Evolutionary conservation across 2,888 invertebrate genomes (phyloP).

Genomic region (Ophraella communa): DNA sequence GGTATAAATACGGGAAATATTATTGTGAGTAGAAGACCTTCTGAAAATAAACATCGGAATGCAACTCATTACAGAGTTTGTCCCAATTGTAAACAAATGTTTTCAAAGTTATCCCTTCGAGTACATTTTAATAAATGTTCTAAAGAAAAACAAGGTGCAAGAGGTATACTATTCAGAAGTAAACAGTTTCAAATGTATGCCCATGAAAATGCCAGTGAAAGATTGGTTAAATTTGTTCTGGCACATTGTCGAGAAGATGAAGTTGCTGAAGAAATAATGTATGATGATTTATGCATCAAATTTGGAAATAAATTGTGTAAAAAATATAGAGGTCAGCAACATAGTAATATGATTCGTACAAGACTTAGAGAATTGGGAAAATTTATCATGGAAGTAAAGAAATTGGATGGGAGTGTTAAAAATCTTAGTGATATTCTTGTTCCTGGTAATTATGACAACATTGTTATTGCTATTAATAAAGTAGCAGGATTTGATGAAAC

Average conservation of each 20-base stretch:
- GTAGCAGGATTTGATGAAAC: slow-evolving; percentile 19
- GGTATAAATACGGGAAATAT: not conserved
- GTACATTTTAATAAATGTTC: slow-evolving; percentile 1
- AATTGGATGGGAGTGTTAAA: not conserved
- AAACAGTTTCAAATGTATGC: slow-evolving; percentile 10
- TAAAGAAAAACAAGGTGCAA: not conserved
- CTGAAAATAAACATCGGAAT: not conserved
- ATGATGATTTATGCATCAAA: slow-evolving; percentile 11
- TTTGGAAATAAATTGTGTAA: slow-evolving; percentile 3
- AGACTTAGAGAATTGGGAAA: slow-evolving; percentile 5
- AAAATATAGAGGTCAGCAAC: slow-evolving; percentile 8
- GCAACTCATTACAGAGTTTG: slow-evolving; percentile 2
- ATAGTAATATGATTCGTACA: slow-evolving; percentile 6
- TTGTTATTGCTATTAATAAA: slow-evolving; percentile 21
- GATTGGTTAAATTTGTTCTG: slow-evolving; percentile 10
- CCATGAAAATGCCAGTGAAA: slow-evolving; percentile 8
- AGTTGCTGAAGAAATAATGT: not conserved
- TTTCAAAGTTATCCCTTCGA: slow-evolving; percentile 5
- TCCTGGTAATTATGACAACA: slow-evolving; percentile 21
- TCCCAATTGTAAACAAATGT: slow-evolving; percentile 2
- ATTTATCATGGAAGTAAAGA: slow-evolving; percentile 15
- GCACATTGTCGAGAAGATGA: slow-evolving; percentile 7
- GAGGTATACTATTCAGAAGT: not conserved
- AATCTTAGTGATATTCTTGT: slow-evolving; percentile 22
- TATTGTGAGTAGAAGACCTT: slow-evolving; percentile 4